phyloP scores from a whole-genome alignment of 2,797 vertebrate genomes.

The Varecia variegata region DNA sequence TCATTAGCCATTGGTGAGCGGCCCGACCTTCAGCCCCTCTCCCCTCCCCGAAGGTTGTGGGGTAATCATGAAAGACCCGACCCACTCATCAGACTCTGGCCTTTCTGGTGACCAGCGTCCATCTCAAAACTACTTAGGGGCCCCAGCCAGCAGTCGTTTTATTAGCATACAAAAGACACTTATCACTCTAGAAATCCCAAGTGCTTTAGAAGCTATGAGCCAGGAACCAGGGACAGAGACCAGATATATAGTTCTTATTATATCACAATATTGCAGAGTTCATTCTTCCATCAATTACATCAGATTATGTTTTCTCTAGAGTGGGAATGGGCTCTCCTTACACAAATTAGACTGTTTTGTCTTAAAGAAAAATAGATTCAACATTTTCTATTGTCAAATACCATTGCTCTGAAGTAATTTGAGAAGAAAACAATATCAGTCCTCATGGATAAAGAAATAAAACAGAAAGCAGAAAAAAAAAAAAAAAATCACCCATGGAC shows the following conservation, averaged over 20 bases:
- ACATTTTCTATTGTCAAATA: not conserved
- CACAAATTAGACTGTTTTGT: not conserved
- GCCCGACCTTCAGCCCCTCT: too few species aligned
- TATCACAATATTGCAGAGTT: not conserved
- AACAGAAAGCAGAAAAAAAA: too few species aligned
- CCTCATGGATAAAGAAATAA: too few species aligned
- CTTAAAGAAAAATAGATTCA: not conserved
- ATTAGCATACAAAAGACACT: not conserved
- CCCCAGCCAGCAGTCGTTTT: not conserved
- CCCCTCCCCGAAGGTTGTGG: not conserved
- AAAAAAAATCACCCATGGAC: too few species aligned
- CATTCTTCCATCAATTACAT: not conserved
- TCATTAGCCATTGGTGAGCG: not conserved
- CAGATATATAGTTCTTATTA: not conserved
- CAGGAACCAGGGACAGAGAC: not conserved
- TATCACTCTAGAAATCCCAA: not conserved
- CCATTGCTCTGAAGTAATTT: not conserved
- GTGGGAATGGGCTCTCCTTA: not conserved
- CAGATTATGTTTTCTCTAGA: not conserved
- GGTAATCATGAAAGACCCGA: fast-evolving
- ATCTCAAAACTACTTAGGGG: not conserved
- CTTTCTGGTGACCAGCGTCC: not conserved
- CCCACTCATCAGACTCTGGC: not conserved
- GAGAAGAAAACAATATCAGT: too few species aligned
- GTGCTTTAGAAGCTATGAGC: not conserved